Evolutionary conservation across 2,797 vertebrate species (phyloP), one percentile per base, ranked within the genome.

Genomic region (Choloepus didactylus): DNA sequence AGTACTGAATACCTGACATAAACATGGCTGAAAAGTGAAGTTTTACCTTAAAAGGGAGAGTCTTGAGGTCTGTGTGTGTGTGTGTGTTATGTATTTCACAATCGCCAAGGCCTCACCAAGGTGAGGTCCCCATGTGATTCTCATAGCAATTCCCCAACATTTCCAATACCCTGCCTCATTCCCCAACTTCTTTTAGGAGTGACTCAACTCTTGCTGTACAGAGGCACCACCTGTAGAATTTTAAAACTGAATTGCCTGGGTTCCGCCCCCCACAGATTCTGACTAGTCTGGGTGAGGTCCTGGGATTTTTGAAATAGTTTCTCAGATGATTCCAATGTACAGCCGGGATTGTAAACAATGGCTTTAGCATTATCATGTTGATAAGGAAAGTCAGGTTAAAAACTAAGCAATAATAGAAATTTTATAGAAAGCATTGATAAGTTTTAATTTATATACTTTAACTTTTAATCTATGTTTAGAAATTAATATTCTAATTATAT

Each of bases 371-470:
- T 31, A 35, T 19, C 18, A 11, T 31, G 19, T 41, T 87, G 51
- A 66, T 44, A 27, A 21, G 21, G 3, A 89, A 87, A 56, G 19
- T 31, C 10, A 46, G 19, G 23, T 54, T 93, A 93, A 86, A 92
- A 56, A 87, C 82, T 77, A 87, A 82, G 9, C 9, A 85, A 35
- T 38, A 90, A 54, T 9, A 69, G 27, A 88, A 91, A 87, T 27
- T 76, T 76, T 49, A 31, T 44, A 41, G n/a, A 9, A 82, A 54
- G 3, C 49, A 54, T 73, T 62, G 21, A 41, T 69, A 67, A 59
- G 41, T 9, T 60, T 66, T 67, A 49, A 81, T 75, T 49, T 41
- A 87, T 51, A 54, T 23, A 92, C 23, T 76, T 87, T 73, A 87
- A 66, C 25, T 86, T 81, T 73, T 29, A 82, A 69, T 60, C 16